Base-by-base conservation (phyloP, 2,113 vertebrate genomes). In the Plotosus lineatus region DNA sequence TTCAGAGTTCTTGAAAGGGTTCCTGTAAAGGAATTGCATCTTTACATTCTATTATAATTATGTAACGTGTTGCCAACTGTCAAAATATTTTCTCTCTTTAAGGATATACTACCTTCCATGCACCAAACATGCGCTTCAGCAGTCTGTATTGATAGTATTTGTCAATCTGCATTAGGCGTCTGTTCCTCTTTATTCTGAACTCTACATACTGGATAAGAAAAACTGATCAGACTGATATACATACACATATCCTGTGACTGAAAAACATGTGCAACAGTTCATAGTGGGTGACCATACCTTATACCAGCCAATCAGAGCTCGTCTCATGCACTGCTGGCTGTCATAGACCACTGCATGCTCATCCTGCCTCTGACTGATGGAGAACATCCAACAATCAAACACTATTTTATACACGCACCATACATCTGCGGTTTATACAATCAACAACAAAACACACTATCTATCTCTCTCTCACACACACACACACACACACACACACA, bases 191-290 rank as follows among this genome's bases (percentile, higher is more conserved):
- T 82, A 63, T 88, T 84, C 86, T 90, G 42, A 28, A 80, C 66
- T 91, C 88, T 77, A 92, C 86, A 90, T 90, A 93, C 92, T 94
- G 84, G 83, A 17, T n/a, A 84, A 61, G 23, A 65, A 53, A 86
- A 65, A 1, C 86, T 42, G 68, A 3, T 23, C 31, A 82, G n/a
- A 60, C 23, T 48, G 28, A 63, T 10, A 51, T 81, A 55, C 90
- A 88, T 88, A 12, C 82, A 86, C 84, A 86, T 88, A 44, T 23
- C 48, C 3, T 53, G 15, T 51, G 3, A 50, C 40, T 44, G n/a
- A 7, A 63, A 68, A 76, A 82, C 40, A 78, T 33, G 33, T 63
- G 44, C 36, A 63, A 6, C 8, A n/a, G 3, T 23, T 15, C 50
- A 36, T 36, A 51, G 53, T 36, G 21, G 10, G 12, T 5, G 55